Evolutionary conservation across 92 coral and sea anemone genomes (phyloP).

Genomic region (Anthopleura xanthogrammica): DNA sequence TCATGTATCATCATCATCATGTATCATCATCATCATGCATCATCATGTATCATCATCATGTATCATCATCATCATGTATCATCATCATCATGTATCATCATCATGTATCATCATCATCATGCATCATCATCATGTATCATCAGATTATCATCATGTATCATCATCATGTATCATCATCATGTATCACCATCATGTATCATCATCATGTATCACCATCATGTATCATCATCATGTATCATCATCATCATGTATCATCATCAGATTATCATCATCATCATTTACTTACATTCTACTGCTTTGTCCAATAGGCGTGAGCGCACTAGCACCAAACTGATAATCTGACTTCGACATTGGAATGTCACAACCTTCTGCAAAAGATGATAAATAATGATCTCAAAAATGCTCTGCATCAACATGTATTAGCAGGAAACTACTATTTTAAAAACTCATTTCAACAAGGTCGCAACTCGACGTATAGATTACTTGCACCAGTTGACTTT

Average conservation of each 20-base stretch:
- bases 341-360: constrained; percentile 87
- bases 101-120: neutral
- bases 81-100: too few relatives aligned
- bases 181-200: neutral
- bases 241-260: neutral
- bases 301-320: constrained; percentile 77
- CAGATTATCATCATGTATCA: neutral
- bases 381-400: too few relatives aligned
- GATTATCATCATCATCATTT: neutral
- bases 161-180: neutral
- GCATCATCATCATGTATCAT: neutral
- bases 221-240: too few relatives aligned
- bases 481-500: neutral
- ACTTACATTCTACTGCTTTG: constrained; percentile 81
- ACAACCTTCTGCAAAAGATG: constrained; percentile 35
- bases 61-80: too few relatives aligned
- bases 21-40: too few relatives aligned
- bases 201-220: neutral
- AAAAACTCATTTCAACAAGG: too few relatives aligned
- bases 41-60: too few relatives aligned
- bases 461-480: neutral
- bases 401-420: neutral
- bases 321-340: constrained; percentile 85
- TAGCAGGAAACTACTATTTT: neutral
- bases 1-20: too few relatives aligned